A percentile compares a stretch with the other conserved stretches of the same genome.
Conservation (phyloP, 1,140 invertebrate species). For the Platorchestia sp. region DNA sequence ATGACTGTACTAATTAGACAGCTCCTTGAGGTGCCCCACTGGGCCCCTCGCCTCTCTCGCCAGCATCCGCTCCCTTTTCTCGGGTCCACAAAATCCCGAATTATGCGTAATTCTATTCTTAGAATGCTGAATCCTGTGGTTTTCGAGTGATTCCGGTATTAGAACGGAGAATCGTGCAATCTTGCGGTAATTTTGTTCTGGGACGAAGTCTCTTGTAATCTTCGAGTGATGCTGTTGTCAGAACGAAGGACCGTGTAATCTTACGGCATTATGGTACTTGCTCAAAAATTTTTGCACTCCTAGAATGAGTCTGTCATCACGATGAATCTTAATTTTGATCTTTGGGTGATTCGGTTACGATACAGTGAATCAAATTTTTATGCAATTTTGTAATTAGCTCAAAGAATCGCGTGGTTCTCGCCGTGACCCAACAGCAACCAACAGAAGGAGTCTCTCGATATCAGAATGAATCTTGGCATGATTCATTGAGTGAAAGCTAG, state of each 20-base stretch:
- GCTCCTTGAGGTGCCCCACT: slow-evolving; percentile 15
- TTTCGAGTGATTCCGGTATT: neutral
- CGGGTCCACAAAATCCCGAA: neutral
- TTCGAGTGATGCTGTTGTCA: neutral
- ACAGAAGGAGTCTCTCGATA: neutral
- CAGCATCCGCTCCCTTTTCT: neutral
- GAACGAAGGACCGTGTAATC: neutral
- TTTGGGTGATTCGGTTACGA: neutral
- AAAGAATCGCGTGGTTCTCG: neutral
- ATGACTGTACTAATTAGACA: slow-evolving; percentile 44
- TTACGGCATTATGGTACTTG: neutral
- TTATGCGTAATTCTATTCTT: neutral
- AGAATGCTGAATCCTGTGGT: neutral
- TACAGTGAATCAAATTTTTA: neutral
- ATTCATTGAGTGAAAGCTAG: neutral
- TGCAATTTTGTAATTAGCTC: neutral
- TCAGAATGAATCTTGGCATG: neutral
- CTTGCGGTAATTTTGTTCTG: neutral
- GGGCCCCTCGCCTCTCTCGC: neutral
- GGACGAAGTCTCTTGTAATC: too few relatives aligned
- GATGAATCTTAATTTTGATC: too few relatives aligned
- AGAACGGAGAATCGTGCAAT: neutral
- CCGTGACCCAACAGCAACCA: too few relatives aligned
- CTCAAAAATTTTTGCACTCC: neutral
- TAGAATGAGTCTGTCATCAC: too few relatives aligned